These are phyloP conservation scores for Cyrtodaria siliqua DNA, from an alignment of 2,888 invertebrate genomes.

Conservation along the genomic window DNA sequence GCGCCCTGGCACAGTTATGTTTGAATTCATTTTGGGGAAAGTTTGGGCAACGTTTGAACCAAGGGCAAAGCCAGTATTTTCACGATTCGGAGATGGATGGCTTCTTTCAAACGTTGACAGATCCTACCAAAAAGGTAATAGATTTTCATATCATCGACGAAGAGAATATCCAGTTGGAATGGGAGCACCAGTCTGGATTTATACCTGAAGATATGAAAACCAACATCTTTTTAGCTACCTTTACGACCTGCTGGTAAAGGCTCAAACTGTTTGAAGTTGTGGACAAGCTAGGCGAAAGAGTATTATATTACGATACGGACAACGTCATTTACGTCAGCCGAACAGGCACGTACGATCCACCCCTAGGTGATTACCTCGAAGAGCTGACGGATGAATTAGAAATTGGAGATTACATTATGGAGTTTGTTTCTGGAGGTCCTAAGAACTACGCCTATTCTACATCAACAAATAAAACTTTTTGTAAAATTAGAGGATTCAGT, in stretches of 20 bases:
- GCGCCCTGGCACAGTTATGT: slow-evolving; percentile 45
- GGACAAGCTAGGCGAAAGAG: slow-evolving; percentile 12
- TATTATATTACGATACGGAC: slow-evolving; percentile 48
- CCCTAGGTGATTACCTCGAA: slow-evolving; percentile 29
- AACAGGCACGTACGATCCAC: slow-evolving; percentile 19
- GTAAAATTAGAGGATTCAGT: no score
- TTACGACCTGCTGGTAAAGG: slow-evolving; percentile 48
- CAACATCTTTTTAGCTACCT: slow-evolving; percentile 27
- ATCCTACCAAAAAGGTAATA: slow-evolving; percentile 19
- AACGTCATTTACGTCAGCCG: slow-evolving; percentile 24
- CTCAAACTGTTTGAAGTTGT: slow-evolving; percentile 18
- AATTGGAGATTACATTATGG: slow-evolving; percentile 18
- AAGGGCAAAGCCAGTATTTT: not conserved
- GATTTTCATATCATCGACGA: slow-evolving; percentile 28
- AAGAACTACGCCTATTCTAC: slow-evolving; percentile 81
- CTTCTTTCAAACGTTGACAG: slow-evolving; percentile 14
- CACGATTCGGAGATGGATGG: slow-evolving; percentile 15
- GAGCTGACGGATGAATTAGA: not conserved
- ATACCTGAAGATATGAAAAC: slow-evolving; percentile 31
- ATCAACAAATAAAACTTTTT: no score
- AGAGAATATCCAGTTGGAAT: slow-evolving; percentile 23
- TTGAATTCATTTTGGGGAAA: slow-evolving; percentile 64
- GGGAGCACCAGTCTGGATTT: slow-evolving; percentile 16
- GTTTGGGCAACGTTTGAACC: slow-evolving; percentile 47
- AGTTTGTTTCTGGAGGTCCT: slow-evolving; percentile 80